phyloP scores from a whole-genome alignment of 2,888 invertebrate genomes.

The Papilio gigon region DNA sequence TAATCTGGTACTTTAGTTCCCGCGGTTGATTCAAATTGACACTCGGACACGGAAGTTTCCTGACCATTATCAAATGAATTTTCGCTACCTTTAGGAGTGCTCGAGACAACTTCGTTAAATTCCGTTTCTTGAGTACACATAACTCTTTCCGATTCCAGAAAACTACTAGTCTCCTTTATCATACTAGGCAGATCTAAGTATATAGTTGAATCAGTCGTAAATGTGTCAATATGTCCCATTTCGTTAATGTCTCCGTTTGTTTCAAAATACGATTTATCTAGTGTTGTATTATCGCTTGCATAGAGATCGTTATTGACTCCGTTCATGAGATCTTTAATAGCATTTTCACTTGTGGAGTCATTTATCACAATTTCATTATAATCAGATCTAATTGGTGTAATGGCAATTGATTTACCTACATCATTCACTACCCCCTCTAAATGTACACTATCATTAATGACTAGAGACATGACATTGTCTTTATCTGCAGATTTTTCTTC shows the following conservation, averaged over 20 bases:
- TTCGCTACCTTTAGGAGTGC: constrained; percentile 70
- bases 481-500: constrained; percentile 38
- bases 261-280: constrained; percentile 55
- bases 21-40: constrained; percentile 46
- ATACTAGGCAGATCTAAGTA: constrained; percentile 74
- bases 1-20: constrained; percentile 60
- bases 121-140: constrained; percentile 51
- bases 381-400: constrained; percentile 39
- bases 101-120: constrained; percentile 55
- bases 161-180: constrained; percentile 60
- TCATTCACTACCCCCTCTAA: constrained; percentile 28
- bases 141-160: constrained; percentile 65
- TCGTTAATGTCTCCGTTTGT: constrained; percentile 46
- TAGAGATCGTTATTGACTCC: constrained; percentile 59
- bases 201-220: constrained; percentile 68
- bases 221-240: constrained; percentile 44
- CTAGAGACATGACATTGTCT: constrained; percentile 43
- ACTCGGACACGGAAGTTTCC: constrained; percentile 50
- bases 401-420: constrained; percentile 39
- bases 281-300: constrained; percentile 53
- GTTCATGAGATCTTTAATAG: constrained; percentile 73
- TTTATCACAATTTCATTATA: constrained; percentile 42
- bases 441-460: constrained; percentile 41
- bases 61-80: constrained; percentile 57
- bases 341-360: constrained; percentile 57